A percentile compares a stretch with the other conserved stretches of the same genome.
phyloP scores from a whole-genome alignment of 2,888 invertebrate genomes.

The Colletes collaris region DNA sequence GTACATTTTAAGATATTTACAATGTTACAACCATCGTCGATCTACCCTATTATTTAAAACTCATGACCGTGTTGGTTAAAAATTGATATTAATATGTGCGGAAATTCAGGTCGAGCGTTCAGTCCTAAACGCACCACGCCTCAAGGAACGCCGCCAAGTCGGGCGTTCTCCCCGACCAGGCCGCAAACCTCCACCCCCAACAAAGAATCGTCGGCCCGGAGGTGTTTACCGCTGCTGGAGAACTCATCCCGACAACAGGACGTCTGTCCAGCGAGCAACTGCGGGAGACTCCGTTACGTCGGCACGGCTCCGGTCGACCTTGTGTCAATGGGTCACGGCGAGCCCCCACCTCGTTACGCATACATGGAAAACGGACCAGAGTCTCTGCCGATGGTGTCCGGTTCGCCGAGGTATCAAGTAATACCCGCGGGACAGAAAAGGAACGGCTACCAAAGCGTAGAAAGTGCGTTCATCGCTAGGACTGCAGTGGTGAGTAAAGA shows the following conservation, averaged over 20 bases:
- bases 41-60: too few relatives aligned
- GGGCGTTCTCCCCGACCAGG: constrained; percentile 71
- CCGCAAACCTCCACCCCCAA: constrained; percentile 81
- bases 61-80: too few relatives aligned
- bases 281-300: constrained; percentile 77
- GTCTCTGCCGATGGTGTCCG: constrained; percentile 77
- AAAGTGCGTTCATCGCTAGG: constrained; percentile 81
- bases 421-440: constrained; percentile 71
- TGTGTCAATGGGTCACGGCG: constrained; percentile 65
- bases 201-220: constrained; percentile 79
- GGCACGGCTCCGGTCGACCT: constrained; percentile 73
- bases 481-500: constrained; percentile 79
- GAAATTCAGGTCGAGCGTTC: constrained; percentile 60
- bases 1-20: too few relatives aligned
- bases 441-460: constrained; percentile 76
- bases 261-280: constrained; percentile 75
- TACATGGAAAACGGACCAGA: constrained; percentile 75
- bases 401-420: constrained; percentile 78
- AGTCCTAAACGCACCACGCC: constrained; percentile 67
- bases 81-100: too few relatives aligned
- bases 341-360: constrained; percentile 75
- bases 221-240: constrained; percentile 79
- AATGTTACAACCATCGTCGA: too few relatives aligned
- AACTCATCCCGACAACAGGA: constrained; percentile 72
- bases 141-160: constrained; percentile 71